Base-by-base conservation (phyloP, 2,113 vertebrate genomes). In the Megaceryle maxima region DNA sequence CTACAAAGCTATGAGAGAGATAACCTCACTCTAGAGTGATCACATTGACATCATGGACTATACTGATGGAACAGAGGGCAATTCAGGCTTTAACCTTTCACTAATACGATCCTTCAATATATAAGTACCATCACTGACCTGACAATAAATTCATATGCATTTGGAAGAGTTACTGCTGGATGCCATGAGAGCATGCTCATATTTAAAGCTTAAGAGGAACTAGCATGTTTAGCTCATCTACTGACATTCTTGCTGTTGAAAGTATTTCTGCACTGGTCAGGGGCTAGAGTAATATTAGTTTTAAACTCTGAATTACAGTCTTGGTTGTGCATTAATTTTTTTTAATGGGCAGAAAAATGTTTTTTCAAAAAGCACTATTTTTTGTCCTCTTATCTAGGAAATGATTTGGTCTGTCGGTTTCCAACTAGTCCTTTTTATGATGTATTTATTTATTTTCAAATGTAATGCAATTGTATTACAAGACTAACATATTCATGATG, bases 161-260 rank as follows among this genome's bases (percentile, higher is more conserved):
- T 56, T 66, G 64, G 18, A 25, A 43, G 53, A 59, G 5, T 35
- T 69, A 69, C 13, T 4, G 1, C 17, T 48, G n/a, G 12, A 2
- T 41, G 9, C 4, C 7, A 17, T 25, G 37, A 74, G 0, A 1
- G 1, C 4, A 16, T 62, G 22, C 2, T 77, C 12, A 5, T 29
- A 74, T 46, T 20, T 56, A 35, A 53, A 56, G 6, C 24, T 51
- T 43, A 46, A 60, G 25, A 78, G 50, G 10, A 37, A 41, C 10
- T 51, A 43, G 4, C 37, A 6, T 41, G 4, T 69, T 86, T 57
- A 39, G 20, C 44, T 51, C 10, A 46, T 18, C 19, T 2, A 1
- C 4, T 81, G 63, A 44, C 28, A 51, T 67, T 63, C 20, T 70
- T 57, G 29, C 13, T 44, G 3, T 43, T 59, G 20, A 63, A 55